Base-by-base conservation (phyloP, 2,888 invertebrate genomes). In the Lymantria dispar region DNA sequence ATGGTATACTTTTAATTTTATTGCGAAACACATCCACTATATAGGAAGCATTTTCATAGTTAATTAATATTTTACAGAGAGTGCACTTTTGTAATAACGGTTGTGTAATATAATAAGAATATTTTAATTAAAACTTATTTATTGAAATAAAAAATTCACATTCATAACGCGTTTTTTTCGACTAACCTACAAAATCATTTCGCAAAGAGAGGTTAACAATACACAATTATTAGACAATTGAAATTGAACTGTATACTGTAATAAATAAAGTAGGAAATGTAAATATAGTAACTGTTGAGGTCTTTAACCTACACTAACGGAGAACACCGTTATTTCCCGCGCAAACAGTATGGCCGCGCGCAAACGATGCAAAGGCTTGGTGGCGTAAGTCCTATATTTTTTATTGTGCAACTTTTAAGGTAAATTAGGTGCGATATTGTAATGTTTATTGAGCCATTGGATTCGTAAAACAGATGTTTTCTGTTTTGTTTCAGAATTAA, bases 241-340 rank as follows among this genome's bases (percentile, higher is more conserved):
- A 70, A 58, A 61, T 56, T 67, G 48, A 60, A 56, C 64, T 54
- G 49, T 73, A 57, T 40, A 1, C 0, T 8, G 31, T 54, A 48
- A 29, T 43, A 11, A 15, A 52, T 56, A 61, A 45, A 54, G 54
- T 48, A 49, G 43, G 45, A 50, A 51, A 51, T 52, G 45, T 38
- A 57, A 56, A 61, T 56, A 56, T 45, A 53, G 59, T 57, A 58
- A 54, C 59, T 39, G 56, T 31, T 52, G 55, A 64, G 78, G 76
- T 76, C 74, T 75, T 72, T 73, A 71, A 78, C 78, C 74, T 57
- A 64, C 58, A 59, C 58, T 72, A 73, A 74, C 74, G 76, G 76
- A 70, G 60, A 49, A 48, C 58, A 71, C 80, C 78, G 80, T 81
- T 81, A 80, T 54, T 73, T 74, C 67, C 64, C 73, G 74, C 76